Evolutionary conservation across 2,888 invertebrate species (phyloP), one percentile per base, ranked within the genome.

Genomic region (Epinotia bilunana): DNA sequence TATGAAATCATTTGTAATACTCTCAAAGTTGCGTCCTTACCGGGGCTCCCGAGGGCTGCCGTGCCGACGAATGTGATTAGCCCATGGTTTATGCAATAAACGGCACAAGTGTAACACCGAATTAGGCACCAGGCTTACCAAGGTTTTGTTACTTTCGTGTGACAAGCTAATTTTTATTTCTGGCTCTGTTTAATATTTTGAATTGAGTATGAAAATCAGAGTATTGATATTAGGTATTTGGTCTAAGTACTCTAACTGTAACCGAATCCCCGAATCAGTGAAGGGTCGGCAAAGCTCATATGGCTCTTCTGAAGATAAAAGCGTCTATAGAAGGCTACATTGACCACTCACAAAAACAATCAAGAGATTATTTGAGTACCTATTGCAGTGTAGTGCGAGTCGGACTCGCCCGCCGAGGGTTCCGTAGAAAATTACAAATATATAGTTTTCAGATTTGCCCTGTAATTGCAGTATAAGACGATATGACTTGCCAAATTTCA

Each of bases 41-140:
- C 60, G 18, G 11, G 9, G 55, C 71, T 55, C 72, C 43, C 23
- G 70, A 39, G 74, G 69, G 62, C 57, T 28, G 69, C 39, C 57
- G 12, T 33, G 64, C 65, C 55, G 28, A 23, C 65, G 61, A 65
- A 72, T 72, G 57, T 61, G 67, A 75, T 75, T 72, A 72, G 65
- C 75, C 72, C 28, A 62, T 75, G 72, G 64, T 71, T 75, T 75
- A 75, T 75, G 71, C 72, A 75, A 72, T 62, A 72, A 60, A 72
- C 55, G 28, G 46, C 55, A 13, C 33, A 60, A 69, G 23, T 57
- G 23, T 46, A 28, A 33, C 62, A 20, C 23, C 46, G 9, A 28
- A 33, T 33, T 33, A 61, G 28, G 61, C 28, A 20, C 20, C 20
- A 20, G 16, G n/a, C 33, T 33, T 61, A 16, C 61, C 33, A 33